Percentiles rank a stretch among this genome's conserved stretches.
These are phyloP conservation scores for Chydorus sphaericus DNA, from an alignment of 2,888 invertebrate species.

Conservation along the genomic window DNA sequence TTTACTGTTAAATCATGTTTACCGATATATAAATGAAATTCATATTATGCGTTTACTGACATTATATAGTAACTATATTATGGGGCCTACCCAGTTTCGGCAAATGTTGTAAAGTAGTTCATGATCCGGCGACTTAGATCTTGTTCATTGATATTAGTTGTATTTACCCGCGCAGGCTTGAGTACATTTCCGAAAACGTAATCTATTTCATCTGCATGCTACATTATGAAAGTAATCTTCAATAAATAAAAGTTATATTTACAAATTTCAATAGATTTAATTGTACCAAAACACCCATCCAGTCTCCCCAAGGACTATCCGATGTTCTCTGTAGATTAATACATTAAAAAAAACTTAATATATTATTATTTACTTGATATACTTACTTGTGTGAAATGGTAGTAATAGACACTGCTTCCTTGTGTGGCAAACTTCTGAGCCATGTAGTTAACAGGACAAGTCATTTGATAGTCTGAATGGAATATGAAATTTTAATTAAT, in stretches of 20 bases:
- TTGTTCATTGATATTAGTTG: background rate
- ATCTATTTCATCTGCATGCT: conserved; percentile 95
- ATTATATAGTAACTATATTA: background rate
- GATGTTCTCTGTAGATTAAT: too few relatives aligned
- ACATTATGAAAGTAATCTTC: too few relatives aligned
- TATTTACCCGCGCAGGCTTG: conserved; percentile 56
- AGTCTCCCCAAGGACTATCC: too few relatives aligned
- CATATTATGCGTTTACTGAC: too few relatives aligned
- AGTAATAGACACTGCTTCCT: conserved; percentile 74
- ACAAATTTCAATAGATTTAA: too few relatives aligned
- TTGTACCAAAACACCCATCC: too few relatives aligned
- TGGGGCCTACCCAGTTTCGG: conserved; percentile 76
- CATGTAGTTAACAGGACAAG: conserved; percentile 80
- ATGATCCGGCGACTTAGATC: conserved; percentile 51
- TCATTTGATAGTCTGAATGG: conserved; percentile 91
- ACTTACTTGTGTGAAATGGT: conserved; percentile 73
- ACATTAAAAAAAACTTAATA: too few relatives aligned
- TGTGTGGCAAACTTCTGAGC: conserved; percentile 67
- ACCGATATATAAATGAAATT: too few relatives aligned
- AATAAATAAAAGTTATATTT: too few relatives aligned
- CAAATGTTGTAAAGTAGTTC: conserved; percentile 82
- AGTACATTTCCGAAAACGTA: conserved; percentile 93
- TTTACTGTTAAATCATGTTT: too few relatives aligned
- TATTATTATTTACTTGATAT: too few relatives aligned
- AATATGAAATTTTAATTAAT: too few relatives aligned